Evolutionary conservation across 1,140 invertebrate species (phyloP), one percentile per base, ranked within the genome.

Genomic region (Andricus grossulariae): DNA sequence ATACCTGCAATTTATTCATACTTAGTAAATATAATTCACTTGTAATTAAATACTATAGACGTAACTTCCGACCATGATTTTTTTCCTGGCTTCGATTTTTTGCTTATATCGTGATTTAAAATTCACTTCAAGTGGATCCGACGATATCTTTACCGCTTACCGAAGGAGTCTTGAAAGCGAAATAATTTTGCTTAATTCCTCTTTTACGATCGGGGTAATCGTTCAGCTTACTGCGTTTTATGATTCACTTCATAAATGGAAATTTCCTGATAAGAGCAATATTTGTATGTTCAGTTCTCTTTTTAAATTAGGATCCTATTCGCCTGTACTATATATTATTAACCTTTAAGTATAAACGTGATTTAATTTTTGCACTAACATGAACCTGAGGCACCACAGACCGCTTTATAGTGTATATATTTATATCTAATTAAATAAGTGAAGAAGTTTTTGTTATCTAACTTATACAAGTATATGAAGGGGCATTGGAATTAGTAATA

Each of bases 21-120:
- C 57, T 66, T 66, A 32, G 57, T 16, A 66, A 66, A 66, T 32
- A 66, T 66, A 66, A 66, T 25, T 5, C 39, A 66, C 25, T 66
- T 66, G 15, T 66, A 66, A 39, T 15, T 66, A 21, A 66, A 32
- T 16, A 13, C 25, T n/a, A 54, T 15, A 15, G 18, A 54, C 57
- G 16, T 66, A 66, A 16, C 57, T 66, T 16, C 39, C 16, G 25
- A 25, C 13, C 19, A 13, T 39, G 25, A 39, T 66, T 66, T 60
- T 66, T 60, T 66, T 66, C 13, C 60, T n/a, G 16, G 7, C 2
- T 0, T 6, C 32, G 12, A 66, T n/a, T 66, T 66, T 16, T 66
- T 15, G 25, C 19, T 57, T 25, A 1, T n/a, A 16, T 45, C 39
- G 10, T n/a, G 15, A 66, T 8, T 25, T 39, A 66, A 39, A 66